Base-by-base conservation (phyloP, 2,113 vertebrate species). In the Tichodroma muraria region DNA sequence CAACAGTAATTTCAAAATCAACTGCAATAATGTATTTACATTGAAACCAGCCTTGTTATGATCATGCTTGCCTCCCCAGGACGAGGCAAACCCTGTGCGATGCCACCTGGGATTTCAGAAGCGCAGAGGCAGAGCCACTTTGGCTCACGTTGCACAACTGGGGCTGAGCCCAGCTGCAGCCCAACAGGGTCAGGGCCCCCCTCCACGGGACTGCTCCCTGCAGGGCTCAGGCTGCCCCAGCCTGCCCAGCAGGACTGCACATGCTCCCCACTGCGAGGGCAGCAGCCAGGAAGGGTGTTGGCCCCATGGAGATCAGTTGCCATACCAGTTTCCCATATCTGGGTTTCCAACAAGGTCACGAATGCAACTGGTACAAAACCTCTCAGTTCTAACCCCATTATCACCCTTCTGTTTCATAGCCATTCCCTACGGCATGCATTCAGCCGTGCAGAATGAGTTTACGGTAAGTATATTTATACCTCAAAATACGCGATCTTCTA, bases 121-220 rank as follows among this genome's bases (percentile, higher is more conserved):
- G 75, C 0, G 0, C 3, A 0, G 61, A 35, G 54, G 49, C 87
- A 84, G 56, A 84, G 57, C 40, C 61, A 3, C 70, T 49, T 28
- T 0, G 0, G 57, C 61, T 40, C 10, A 6, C 0, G 0, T 89
- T 82, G 76, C 68, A 21, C 92, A 88, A 42, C 10, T 0, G 0
- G 25, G 18, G 54, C 50, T 1, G 3, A 89, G 71, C 63, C 25
- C 87, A 65, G 63, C 68, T 57, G 18, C 60, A 88, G 45, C 47
- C 88, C 7, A 2, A 8, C 1, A 1, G 52, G 69, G 81, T 79
- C 72, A 25, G 73, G 53, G 11, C 70, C 80, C 38, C 18, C 33
- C 22, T 30, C 50, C 23, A 1, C 0, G 0, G 69, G n/a, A 42
- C 60, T 15, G 60, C 66, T 89, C 52, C 81, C 77, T 5, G 6